Evolutionary conservation across 2,888 invertebrate genomes (phyloP), one percentile per base, ranked within the genome.

Genomic region (Timandra comae): DNA sequence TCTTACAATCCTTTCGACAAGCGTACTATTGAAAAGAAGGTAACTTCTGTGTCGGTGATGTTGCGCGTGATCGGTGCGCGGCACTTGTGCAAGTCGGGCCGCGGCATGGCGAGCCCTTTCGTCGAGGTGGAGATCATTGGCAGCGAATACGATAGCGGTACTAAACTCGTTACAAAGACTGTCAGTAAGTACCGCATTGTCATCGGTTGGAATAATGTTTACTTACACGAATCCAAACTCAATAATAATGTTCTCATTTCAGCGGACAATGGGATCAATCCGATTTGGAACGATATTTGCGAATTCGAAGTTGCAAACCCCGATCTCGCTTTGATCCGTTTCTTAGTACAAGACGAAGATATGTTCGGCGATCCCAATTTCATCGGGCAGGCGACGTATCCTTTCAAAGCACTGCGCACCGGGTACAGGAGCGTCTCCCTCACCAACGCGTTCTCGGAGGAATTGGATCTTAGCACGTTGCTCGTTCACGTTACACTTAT

Each of bases 311-410:
- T 98, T 7, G 77, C 82, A 7, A 95, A 93, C 81, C 95, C 97
- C 0, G 88, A 94, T 32, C 88, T 96, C 61, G 95, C 97, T 0
- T 75, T 98, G 28, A 77, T 96, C 28, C 88, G 97, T 21, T 97
- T 98, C 73, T 88, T 93, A 23, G 94, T 97, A 0, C 93, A 96
- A 74, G 97, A 97, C 73, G 98, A 97, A 72, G 99, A 99, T 67
- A 95, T 97, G 87, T 99, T 99, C 78, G 97, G 97, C 0, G 98
- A 98, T 60, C 94, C 92, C 7, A 97, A 97, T 84, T 97, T 98
- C 72, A 93, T 98, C 41, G 98, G 98, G 0, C 99, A 99, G 81
- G 96, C 96, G 23, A 95, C 96, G 7, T 97, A 92, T 81, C 97
- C 98, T 0, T 88, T 97, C 52, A 89, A 88, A 34, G 94, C 94